Conservation (phyloP, 2,113 vertebrate genomes). For the Pituophis catenifer region DNA sequence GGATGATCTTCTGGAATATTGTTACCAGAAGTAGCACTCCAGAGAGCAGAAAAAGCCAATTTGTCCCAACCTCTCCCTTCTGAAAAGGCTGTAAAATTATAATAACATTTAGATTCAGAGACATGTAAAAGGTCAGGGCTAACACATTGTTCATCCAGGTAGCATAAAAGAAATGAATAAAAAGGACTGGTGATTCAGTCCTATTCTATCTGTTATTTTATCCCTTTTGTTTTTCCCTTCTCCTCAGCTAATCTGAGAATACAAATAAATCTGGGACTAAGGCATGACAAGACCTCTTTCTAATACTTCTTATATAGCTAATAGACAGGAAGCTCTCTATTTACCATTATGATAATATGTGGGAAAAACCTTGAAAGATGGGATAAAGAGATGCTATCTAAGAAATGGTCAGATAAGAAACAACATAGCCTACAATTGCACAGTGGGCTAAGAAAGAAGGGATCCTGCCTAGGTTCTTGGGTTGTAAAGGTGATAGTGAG, state of each 20-base stretch:
- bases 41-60: not conserved
- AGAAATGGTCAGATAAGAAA: not conserved
- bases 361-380: not conserved
- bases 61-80: not conserved
- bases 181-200: not conserved
- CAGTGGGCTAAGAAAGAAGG: not conserved
- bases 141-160: not conserved
- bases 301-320: not conserved
- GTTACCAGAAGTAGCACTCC: not conserved
- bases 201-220: not conserved
- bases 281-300: not conserved
- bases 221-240: not conserved
- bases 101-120: not conserved
- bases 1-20: not conserved
- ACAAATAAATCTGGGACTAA: not conserved
- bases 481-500: not conserved
- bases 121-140: not conserved
- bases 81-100: not conserved
- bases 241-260: not conserved
- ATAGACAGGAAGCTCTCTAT: not conserved
- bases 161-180: not conserved
- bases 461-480: too few relatives aligned
- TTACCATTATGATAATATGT: not conserved
- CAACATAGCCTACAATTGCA: not conserved
- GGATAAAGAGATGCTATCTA: not conserved